Conservation (phyloP, 2,113 vertebrate species). For the Haliaeetus leucogaster region DNA sequence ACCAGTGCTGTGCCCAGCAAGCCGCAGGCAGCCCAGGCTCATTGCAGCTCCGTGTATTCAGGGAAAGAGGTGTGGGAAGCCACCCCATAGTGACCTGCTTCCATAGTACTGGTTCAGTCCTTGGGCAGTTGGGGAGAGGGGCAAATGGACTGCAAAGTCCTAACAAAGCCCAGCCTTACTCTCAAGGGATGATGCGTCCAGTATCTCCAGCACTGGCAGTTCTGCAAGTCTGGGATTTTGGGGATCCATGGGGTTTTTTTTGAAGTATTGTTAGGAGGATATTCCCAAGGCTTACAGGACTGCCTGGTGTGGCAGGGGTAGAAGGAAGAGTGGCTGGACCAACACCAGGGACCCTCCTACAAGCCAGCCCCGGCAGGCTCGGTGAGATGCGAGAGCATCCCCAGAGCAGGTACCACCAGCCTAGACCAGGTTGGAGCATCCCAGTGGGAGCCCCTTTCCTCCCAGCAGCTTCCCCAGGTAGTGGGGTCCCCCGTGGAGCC, state of each 20-base stretch:
- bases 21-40: neutral
- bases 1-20: neutral
- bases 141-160: neutral
- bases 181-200: neutral
- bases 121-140: neutral
- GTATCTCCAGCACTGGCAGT: neutral
- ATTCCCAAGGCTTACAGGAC: neutral
- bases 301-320: neutral
- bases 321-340: neutral
- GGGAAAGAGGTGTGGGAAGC: neutral
- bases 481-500: neutral
- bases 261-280: neutral
- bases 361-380: neutral
- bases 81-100: neutral
- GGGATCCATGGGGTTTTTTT: neutral
- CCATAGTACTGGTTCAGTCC: neutral
- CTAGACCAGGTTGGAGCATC: neutral
- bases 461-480: neutral
- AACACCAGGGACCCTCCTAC: neutral
- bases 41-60: rapidly evolving
- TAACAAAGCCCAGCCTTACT: neutral
- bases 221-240: neutral
- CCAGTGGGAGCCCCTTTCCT: neutral
- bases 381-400: rapidly evolving
- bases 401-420: neutral